These are phyloP conservation scores for Ceratosolen fusciceps DNA, from an alignment of 1,140 invertebrate genomes.

Conservation along the genomic window DNA sequence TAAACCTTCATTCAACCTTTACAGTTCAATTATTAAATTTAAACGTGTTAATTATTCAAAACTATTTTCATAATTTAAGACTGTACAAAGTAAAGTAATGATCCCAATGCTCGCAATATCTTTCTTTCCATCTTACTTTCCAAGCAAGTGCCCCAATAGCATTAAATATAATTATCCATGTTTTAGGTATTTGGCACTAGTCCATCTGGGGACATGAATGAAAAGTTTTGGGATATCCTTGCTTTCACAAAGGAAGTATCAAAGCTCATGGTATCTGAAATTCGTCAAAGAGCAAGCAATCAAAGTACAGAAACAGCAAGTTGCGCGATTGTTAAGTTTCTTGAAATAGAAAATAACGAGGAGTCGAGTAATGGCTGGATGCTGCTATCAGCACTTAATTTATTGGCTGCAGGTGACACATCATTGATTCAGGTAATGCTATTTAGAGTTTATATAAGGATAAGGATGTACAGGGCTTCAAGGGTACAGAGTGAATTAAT, in stretches of 20 bases:
- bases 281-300: conserved; percentile 92
- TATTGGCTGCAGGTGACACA: conserved; percentile 88
- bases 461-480: not conserved
- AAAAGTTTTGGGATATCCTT: conserved; percentile 94
- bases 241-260: conserved; percentile 95
- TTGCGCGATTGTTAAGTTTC: conserved; percentile 94
- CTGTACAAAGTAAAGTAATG: too few species aligned
- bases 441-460: not conserved
- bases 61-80: too few species aligned
- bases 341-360: conserved; percentile 93
- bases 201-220: conserved; percentile 92
- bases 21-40: too few species aligned
- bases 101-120: too few species aligned
- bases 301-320: conserved; percentile 96
- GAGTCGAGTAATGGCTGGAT: conserved; percentile 98
- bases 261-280: conserved; percentile 95
- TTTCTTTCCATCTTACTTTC: too few species aligned
- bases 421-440: conserved; percentile 77
- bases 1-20: too few species aligned
- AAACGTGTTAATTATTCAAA: too few species aligned
- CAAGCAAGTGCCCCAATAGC: too few species aligned
- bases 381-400: conserved; percentile 91
- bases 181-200: conserved; percentile 90
- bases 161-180: conserved; percentile 3
- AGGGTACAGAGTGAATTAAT: not conserved